phyloP scores from a whole-genome alignment of 2,888 invertebrate species.

The Piscicola geometra region DNA sequence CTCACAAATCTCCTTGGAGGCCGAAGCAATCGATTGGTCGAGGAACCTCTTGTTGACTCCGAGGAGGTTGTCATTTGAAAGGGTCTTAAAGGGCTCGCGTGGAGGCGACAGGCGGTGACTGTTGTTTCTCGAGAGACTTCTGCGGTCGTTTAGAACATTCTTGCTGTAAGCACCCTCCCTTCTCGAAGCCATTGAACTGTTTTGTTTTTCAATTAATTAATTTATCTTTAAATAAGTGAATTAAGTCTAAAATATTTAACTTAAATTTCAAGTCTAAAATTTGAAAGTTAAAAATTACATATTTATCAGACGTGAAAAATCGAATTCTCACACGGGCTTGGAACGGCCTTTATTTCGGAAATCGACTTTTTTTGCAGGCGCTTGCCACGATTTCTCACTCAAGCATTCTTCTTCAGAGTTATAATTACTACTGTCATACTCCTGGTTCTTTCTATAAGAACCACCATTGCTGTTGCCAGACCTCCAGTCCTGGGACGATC shows the following conservation, averaged over 20 bases:
- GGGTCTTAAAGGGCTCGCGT: slow-evolving; percentile 2
- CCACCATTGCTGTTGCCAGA: slow-evolving; percentile 1
- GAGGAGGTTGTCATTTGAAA: slow-evolving; percentile 16
- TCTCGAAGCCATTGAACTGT: not conserved
- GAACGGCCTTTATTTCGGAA: not conserved
- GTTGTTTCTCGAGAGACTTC: slow-evolving; percentile 10
- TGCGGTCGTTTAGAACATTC: not conserved
- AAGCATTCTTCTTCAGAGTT: slow-evolving; percentile 22
- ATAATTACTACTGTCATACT: slow-evolving; percentile 1
- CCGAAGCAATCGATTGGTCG: slow-evolving; percentile 36
- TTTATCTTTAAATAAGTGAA: not conserved
- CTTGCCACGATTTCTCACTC: slow-evolving; percentile 13
- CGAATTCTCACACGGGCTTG: not conserved
- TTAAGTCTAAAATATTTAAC: not conserved
- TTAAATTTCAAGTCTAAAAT: too few species aligned
- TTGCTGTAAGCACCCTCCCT: not conserved
- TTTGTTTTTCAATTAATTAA: not conserved
- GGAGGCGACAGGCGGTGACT: not conserved
- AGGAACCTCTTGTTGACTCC: slow-evolving; percentile 15
- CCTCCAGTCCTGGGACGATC: slow-evolving; percentile 31
- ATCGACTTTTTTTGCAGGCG: not conserved
- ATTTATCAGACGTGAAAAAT: too few species aligned
- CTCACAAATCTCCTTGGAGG: slow-evolving; percentile 37
- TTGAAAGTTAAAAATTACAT: too few species aligned
- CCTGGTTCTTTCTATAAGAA: not conserved